phyloP scores from a whole-genome alignment of 2,888 invertebrate species.

The Punctoribates punctum region DNA sequence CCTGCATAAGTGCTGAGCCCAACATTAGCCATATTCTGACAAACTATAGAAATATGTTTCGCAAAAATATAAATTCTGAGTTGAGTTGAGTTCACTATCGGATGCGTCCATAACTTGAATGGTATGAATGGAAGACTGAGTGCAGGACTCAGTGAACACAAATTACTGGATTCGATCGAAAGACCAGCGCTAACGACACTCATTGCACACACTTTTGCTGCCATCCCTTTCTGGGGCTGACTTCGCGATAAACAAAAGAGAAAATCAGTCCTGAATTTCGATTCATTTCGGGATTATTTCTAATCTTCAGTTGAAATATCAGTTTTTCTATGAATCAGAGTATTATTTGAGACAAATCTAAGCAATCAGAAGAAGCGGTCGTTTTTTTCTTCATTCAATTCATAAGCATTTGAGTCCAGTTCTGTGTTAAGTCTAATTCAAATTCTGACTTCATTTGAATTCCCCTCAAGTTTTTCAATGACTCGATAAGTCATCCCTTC shows the following conservation, averaged over 20 bases:
- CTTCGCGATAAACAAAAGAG: neutral
- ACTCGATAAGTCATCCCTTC: neutral
- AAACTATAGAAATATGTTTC: slow-evolving; percentile 13
- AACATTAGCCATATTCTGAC: neutral
- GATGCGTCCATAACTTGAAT: neutral
- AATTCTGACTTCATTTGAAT: neutral
- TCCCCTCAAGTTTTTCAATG: neutral
- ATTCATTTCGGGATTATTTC: neutral
- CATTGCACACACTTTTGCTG: neutral
- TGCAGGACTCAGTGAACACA: neutral
- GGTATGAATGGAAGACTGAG: neutral
- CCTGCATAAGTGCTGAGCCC: neutral
- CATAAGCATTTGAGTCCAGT: neutral
- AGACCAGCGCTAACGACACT: neutral
- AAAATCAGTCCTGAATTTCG: neutral
- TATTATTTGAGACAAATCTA: too few species aligned
- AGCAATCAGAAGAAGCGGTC: neutral
- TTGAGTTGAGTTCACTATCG: neutral
- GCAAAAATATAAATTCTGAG: neutral
- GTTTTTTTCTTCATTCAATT: neutral
- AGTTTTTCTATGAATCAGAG: too few species aligned
- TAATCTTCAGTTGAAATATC: neutral
- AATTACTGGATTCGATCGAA: neutral
- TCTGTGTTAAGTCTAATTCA: neutral
- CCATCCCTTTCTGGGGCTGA: neutral